Evolutionary conservation across 1,140 invertebrate species (phyloP).

Genomic region (Plodia interpunctella): DNA sequence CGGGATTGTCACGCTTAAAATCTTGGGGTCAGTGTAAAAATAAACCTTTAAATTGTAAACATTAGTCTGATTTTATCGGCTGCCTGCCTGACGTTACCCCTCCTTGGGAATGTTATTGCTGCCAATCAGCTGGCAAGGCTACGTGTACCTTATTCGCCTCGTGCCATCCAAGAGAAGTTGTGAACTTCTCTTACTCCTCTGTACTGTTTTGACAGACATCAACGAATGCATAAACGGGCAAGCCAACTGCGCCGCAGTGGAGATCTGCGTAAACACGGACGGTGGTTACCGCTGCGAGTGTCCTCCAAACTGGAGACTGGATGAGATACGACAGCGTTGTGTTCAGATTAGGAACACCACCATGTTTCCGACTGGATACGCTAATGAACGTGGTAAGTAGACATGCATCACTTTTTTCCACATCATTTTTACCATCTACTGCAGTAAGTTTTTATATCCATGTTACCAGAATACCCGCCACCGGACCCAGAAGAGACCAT

Average conservation of each 20-base stretch:
- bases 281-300: constrained; percentile 86
- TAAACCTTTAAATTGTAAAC: too few species aligned
- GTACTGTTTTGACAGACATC: constrained; percentile 80
- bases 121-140: too few species aligned
- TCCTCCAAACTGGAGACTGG: constrained; percentile 82
- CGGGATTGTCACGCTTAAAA: too few species aligned
- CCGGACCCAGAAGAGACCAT: constrained; percentile 27
- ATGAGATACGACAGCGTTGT: constrained; percentile 62
- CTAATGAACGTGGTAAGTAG: constrained; percentile 49
- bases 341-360: constrained; percentile 33
- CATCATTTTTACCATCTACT: background rate
- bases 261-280: constrained; percentile 81
- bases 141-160: too few species aligned
- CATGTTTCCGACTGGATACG: constrained; percentile 50
- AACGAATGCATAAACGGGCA: constrained; percentile 84
- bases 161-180: too few species aligned
- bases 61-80: too few species aligned
- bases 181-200: too few species aligned
- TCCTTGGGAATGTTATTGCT: too few species aligned
- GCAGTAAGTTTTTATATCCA: background rate
- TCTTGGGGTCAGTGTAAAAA: too few species aligned
- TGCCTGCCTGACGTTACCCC: too few species aligned
- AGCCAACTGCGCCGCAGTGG: constrained; percentile 80
- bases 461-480: constrained; percentile 26
- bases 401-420: too few species aligned